A percentile compares a stretch with the other conserved stretches of the same genome.
Conservation (phyloP, 2,113 vertebrate species). For the Nasalis larvatus region DNA sequence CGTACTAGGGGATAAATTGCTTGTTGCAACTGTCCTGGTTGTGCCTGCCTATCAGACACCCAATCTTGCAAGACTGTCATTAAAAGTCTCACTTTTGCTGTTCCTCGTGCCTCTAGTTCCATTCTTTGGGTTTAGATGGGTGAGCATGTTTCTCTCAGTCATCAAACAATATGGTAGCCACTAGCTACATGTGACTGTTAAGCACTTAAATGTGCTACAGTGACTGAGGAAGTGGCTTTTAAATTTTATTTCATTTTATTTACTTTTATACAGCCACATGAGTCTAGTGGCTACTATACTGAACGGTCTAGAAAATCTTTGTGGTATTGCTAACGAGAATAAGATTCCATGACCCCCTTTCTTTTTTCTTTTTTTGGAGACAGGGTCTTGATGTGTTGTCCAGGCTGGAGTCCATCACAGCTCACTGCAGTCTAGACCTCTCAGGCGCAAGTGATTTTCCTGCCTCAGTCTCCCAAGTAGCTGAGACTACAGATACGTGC, state of each 20-base stretch:
- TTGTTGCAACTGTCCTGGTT: no score
- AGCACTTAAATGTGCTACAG: background rate
- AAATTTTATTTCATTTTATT: background rate
- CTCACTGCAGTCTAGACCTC: background rate
- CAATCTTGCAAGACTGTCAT: no score
- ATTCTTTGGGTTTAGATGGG: no score
- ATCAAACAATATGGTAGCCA: background rate
- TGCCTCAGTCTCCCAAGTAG: background rate
- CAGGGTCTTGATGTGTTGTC: background rate
- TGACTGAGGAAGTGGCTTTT: background rate
- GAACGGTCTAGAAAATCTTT: background rate
- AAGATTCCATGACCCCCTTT: background rate
- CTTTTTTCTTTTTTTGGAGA: background rate
- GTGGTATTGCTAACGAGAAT: background rate
- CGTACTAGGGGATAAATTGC: no score
- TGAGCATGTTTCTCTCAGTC: no score
- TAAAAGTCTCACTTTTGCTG: no score
- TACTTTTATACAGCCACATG: background rate
- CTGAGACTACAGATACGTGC: background rate
- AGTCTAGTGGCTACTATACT: background rate
- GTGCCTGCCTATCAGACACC: no score
- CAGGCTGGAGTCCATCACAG: background rate
- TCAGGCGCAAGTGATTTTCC: background rate
- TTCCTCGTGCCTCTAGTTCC: no score
- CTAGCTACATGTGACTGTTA: background rate